A percentile compares a stretch with the other conserved stretches of the same genome.
Evolutionary conservation across 2,888 invertebrate genomes (phyloP).

Genomic region (Apamea anceps): DNA sequence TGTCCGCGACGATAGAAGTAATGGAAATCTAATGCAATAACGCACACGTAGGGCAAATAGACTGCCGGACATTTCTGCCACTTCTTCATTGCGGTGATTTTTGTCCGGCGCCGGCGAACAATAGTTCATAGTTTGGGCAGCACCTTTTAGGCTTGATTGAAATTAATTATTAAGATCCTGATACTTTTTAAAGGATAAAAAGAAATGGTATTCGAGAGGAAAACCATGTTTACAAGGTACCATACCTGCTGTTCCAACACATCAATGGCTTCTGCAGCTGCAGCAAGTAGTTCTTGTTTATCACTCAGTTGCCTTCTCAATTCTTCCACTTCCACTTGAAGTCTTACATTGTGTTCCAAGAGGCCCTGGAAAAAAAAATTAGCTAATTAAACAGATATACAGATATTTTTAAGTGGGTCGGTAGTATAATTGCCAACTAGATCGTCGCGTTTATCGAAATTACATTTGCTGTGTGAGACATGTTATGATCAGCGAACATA

Average conservation of each 20-base stretch:
- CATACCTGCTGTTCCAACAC: slow-evolving; percentile 91
- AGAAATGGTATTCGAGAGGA: not conserved
- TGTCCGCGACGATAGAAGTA: not conserved
- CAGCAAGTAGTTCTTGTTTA: slow-evolving; percentile 95
- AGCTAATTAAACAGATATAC: not conserved
- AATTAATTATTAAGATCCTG: not conserved
- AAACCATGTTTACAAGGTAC: not conserved
- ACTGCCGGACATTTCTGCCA: not conserved
- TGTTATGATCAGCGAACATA: not conserved
- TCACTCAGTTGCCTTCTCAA: slow-evolving; percentile 94
- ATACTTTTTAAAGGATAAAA: not conserved
- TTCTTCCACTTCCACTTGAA: slow-evolving; percentile 94
- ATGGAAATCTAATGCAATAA: not conserved
- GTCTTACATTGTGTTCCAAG: slow-evolving; percentile 86
- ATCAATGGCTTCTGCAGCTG: slow-evolving; percentile 95
- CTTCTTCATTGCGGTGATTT: not conserved
- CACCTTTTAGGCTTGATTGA: not conserved
- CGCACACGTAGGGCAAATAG: not conserved
- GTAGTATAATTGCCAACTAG: not conserved
- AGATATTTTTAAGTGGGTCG: not conserved
- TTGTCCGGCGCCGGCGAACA: not conserved
- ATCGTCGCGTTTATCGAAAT: not conserved
- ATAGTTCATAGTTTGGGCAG: not conserved
- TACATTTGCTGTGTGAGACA: not conserved
- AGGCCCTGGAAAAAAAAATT: slow-evolving; percentile 78